Conservation (phyloP, 2,113 vertebrate genomes). For the Coregonus clupeaformis region DNA sequence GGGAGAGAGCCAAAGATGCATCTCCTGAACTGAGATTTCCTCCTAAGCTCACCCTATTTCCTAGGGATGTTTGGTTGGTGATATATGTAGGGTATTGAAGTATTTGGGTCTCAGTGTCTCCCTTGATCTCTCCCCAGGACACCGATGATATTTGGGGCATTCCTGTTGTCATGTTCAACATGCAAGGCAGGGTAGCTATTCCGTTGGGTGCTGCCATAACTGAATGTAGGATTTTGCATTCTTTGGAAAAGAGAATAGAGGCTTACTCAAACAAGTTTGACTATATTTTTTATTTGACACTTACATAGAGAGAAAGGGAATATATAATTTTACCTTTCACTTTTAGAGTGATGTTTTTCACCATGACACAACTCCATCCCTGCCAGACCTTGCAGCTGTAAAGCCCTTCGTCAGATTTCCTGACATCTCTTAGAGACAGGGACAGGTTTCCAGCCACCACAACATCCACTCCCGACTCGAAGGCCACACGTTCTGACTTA, state of each 20-base stretch:
- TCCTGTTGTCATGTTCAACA: neutral
- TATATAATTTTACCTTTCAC: slow-evolving; percentile 50
- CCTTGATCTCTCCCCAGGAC: slow-evolving; percentile 41
- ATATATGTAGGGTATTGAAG: neutral
- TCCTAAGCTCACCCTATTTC: neutral
- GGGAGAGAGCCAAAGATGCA: slow-evolving; percentile 22
- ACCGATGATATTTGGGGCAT: neutral
- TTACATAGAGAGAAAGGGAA: slow-evolving; percentile 4
- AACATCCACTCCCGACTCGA: slow-evolving; percentile 8
- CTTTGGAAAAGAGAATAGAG: slow-evolving; percentile 35
- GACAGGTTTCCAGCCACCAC: slow-evolving; percentile 8
- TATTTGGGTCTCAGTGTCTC: neutral
- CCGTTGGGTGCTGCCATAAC: neutral
- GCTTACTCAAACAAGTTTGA: neutral
- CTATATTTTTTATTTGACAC: neutral
- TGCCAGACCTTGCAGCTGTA: slow-evolving; percentile 45
- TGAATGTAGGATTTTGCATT: slow-evolving; percentile 24
- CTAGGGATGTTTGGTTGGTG: neutral
- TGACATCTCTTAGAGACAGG: slow-evolving; percentile 24
- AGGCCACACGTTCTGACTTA: neutral
- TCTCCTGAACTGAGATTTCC: neutral
- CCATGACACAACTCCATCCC: slow-evolving; percentile 29
- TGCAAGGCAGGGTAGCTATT: slow-evolving; percentile 23
- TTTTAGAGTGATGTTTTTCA: slow-evolving; percentile 45
- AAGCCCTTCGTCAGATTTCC: slow-evolving; percentile 38